Evolutionary conservation across 1,140 invertebrate species (phyloP), one percentile per base, ranked within the genome.

Genomic region (Dendrolimus kikuchii): DNA sequence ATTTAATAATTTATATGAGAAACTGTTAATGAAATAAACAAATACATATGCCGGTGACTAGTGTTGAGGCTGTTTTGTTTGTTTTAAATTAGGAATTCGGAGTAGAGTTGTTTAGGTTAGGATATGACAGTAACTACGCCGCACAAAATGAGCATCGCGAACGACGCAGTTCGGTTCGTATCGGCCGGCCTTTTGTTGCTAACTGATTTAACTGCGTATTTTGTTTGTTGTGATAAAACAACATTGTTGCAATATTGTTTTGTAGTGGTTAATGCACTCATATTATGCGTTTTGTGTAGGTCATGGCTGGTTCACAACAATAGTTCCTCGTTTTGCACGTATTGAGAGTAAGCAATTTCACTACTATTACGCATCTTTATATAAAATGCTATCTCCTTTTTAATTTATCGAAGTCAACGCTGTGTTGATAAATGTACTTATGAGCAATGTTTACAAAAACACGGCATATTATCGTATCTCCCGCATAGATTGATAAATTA

Each of bases 141-240:
- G 81, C 66, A 78, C 59, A 62, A 71, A 75, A 72, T 71, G 60
- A 61, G 57, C 57, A 66, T 65, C 61, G 67, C 59, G 69, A 66
- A 62, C 80, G 80, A 77, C 80, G 81, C 79, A 82, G 73, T 81
- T 74, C 51, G 62, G 56, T 63, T 41, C 45, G 51, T 52, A 66
- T 70, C 57, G 68, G 69, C 74, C 78, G 77, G 76, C 56, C 59
- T 70, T 74, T 75, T 77, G 81, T 85, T 82, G 74, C 79, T 81
- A 85, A 73, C 76, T 59, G 74, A 62, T 54, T 43, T 55, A 57
- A 62, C 71, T 84, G 79, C 79, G 79, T 84, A 81, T 75, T 51
- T 43, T 57, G 46, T 55, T 60, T 69, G 44, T 55, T 71, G 58
- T 51, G 48, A 50, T 57, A 38, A 10, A 49, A 41, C 55, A 51